Base-by-base conservation (phyloP, 2,888 invertebrate genomes). In the Fragum whitleyi region DNA sequence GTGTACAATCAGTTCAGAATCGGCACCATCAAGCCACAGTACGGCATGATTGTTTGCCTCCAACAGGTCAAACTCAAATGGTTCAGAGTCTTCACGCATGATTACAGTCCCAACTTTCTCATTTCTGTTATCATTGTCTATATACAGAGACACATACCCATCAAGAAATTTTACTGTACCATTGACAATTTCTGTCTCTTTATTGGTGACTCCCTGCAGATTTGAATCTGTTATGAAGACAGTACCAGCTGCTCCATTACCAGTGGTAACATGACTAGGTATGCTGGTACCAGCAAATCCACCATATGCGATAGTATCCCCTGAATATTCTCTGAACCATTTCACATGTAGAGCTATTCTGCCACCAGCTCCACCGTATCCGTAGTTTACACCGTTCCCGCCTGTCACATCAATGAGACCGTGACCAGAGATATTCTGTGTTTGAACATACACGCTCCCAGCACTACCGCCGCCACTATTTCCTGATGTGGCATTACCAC, bases 381-480 rank as follows among this genome's bases (percentile, higher is more conserved):
- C 90, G 9, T 61, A 61, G 0, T 78, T 82, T 19, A 69, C 9
- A 16, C 88, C 90, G 23, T 75, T 32, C 1, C 91, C 91, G 21
- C 91, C 91, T 19, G 87, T 85, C 0, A 81, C 80, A 1, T 85
- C 86, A 23, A 89, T 71, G 23, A 83, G 47, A 7, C 91, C 91
- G 77, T 91, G 91, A 28, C 91, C 91, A 2, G 90, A 90, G 80
- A 91, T 88, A 76, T 87, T 87, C 28, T 85, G 86, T n/a, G 88
- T 87, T 7, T 77, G 70, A 23, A 91, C 73, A 72, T 85, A 83
- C 57, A 91, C 77, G 69, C 89, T 89, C 32, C 91, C 91, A 21
- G 87, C 91, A 75, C 90, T 89, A 19, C 90, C 91, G 47, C 90
- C 91, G 28, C 90, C 90, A 74, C 87, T 84, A 75, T 86, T 81